Evolutionary conservation across 2,888 invertebrate genomes (phyloP).

Genomic region (Drosophila anomalipes): DNA sequence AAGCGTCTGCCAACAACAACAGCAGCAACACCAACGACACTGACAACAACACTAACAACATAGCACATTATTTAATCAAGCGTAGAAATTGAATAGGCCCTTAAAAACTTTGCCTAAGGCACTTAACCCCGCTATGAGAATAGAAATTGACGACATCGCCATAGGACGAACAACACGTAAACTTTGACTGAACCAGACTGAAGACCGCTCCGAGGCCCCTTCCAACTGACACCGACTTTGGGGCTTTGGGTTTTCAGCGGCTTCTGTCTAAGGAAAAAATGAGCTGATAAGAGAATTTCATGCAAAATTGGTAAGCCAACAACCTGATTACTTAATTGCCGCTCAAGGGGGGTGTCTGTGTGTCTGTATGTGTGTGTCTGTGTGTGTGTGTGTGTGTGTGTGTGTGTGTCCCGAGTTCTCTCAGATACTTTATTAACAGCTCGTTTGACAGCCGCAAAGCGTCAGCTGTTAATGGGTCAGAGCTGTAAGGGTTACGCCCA

Average conservation of each 20-base stretch:
- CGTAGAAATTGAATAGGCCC: conserved; percentile 81
- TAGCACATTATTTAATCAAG: conserved; percentile 80
- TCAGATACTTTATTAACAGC: conserved; percentile 49
- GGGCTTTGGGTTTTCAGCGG: background rate
- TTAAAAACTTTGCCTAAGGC: conserved; percentile 79
- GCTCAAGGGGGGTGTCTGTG: conserved; percentile 9
- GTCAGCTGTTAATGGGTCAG: conserved; percentile 54
- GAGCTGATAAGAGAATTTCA: conserved; percentile 76
- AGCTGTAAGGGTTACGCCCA: conserved; percentile 32
- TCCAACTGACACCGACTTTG: background rate
- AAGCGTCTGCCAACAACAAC: conserved; percentile 63
- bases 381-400: conserved; percentile 2
- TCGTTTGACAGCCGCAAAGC: conserved; percentile 46
- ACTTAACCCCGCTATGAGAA: conserved; percentile 80
- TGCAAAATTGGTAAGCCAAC: conserved; percentile 80
- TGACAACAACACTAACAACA: conserved; percentile 41
- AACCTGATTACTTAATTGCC: conserved; percentile 79
- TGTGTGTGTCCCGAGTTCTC: conserved; percentile 7
- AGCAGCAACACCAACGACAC: conserved; percentile 30
- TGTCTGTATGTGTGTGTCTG: background rate
- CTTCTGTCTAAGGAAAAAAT: conserved; percentile 66
- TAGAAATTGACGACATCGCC: conserved; percentile 76
- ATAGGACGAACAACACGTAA: conserved; percentile 49
- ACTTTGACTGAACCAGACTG: conserved; percentile 32
- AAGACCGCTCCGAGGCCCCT: background rate